These are phyloP conservation scores for Tretioscincus oriximinensis DNA, from an alignment of 2,113 vertebrate species.

Conservation along the genomic window DNA sequence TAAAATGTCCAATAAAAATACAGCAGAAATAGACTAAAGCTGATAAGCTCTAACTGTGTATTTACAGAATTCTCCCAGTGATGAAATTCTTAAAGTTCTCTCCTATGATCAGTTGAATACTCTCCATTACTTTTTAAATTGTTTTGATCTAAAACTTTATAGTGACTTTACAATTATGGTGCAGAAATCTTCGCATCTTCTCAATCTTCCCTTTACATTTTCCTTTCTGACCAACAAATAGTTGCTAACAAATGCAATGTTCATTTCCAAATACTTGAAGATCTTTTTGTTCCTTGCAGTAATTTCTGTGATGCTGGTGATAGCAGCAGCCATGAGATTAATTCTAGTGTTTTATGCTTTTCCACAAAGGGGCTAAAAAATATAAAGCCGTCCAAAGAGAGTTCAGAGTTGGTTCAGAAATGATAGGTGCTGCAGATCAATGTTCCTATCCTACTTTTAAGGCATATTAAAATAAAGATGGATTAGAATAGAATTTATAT, in stretches of 20 bases:
- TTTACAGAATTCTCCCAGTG: neutral
- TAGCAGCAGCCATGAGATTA: no score
- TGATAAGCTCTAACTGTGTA: conserved; percentile 9
- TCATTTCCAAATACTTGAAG: conserved; percentile 9
- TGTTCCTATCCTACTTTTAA: no score
- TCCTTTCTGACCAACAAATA: neutral
- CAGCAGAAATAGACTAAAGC: conserved; percentile 7
- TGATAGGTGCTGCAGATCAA: no score
- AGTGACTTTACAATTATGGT: neutral
- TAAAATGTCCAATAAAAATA: conserved; percentile 24
- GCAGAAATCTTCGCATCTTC: neutral
- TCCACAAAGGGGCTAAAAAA: neutral
- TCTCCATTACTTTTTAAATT: neutral
- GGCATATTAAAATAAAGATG: no score
- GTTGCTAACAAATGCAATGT: neutral
- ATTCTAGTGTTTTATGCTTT: neutral
- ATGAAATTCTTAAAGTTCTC: neutral
- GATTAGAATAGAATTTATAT: no score
- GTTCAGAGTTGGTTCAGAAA: no score
- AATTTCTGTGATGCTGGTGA: conserved; percentile 2
- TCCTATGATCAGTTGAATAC: neutral
- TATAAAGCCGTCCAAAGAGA: no score
- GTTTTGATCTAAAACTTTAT: neutral
- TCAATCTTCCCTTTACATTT: neutral
- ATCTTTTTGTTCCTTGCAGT: conserved; percentile 20